Evolutionary conservation across 2,113 vertebrate species (phyloP).

Genomic region (Thalassoma bifasciatum): DNA sequence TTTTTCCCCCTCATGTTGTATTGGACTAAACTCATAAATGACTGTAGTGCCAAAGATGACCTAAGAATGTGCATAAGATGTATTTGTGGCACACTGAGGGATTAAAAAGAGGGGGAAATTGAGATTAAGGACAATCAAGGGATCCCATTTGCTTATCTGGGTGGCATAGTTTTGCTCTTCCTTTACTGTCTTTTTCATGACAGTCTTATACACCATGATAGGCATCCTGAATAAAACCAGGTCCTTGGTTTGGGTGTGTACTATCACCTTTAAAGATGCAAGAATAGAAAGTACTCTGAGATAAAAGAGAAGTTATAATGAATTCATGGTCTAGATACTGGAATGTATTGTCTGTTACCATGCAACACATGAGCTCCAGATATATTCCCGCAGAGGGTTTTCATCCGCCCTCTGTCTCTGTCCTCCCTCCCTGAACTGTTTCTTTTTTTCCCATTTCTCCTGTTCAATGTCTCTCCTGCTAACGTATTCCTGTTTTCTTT

Average conservation of each 20-base stretch:
- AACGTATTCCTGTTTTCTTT: slow-evolving; percentile 43
- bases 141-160: slow-evolving; percentile 9
- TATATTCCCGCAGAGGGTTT: slow-evolving; percentile 44
- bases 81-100: not conserved
- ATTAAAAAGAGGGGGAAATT: not conserved
- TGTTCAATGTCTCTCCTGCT: not conserved
- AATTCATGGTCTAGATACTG: slow-evolving; percentile 41
- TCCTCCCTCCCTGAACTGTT: slow-evolving; percentile 35
- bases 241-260: slow-evolving; percentile 4
- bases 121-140: not conserved
- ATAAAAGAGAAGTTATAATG: slow-evolving; percentile 63
- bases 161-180: slow-evolving; percentile 7
- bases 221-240: not conserved
- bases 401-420: slow-evolving; percentile 42
- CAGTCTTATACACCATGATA: slow-evolving; percentile 38
- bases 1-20: not conserved
- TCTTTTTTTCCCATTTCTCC: slow-evolving; percentile 28
- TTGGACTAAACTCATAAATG: not conserved
- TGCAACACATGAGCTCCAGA: slow-evolving; percentile 63
- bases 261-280: slow-evolving; percentile 12
- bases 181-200: slow-evolving; percentile 38
- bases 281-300: slow-evolving; percentile 18
- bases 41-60: not conserved
- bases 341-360: slow-evolving; percentile 67
- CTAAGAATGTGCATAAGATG: not conserved